Conservation (phyloP, 2,797 vertebrate genomes). For the Acanthis flammea region DNA sequence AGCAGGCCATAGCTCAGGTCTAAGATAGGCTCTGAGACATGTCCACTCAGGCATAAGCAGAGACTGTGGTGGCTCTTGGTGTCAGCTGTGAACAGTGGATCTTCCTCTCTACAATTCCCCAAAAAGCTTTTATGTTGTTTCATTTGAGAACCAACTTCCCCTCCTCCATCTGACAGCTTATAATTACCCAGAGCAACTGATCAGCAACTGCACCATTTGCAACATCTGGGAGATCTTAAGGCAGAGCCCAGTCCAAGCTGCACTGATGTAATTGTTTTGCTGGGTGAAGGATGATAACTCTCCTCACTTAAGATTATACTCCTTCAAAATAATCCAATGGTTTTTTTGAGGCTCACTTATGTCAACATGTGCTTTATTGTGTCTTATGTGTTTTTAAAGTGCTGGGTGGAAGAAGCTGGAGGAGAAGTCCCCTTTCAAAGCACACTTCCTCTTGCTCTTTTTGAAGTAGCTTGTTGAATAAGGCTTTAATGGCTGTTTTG, state of each 20-base stretch:
- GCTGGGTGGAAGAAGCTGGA: conserved; percentile 14
- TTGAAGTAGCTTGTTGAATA: background rate
- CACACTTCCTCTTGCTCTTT: background rate
- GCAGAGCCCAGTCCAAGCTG: conserved; percentile 43
- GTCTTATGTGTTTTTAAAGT: conserved; percentile 17
- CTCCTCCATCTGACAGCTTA: background rate
- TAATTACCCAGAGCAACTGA: background rate
- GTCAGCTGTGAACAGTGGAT: background rate
- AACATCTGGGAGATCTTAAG: conserved; percentile 64
- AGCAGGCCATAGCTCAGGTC: background rate
- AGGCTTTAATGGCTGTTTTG: background rate
- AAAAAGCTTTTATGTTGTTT: background rate
- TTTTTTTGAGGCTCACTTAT: conserved; percentile 51
- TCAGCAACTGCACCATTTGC: background rate
- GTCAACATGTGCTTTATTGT: conserved; percentile 38
- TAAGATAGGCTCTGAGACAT: background rate
- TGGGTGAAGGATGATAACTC: conserved; percentile 51
- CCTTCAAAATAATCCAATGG: conserved; percentile 45
- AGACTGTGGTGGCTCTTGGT: background rate
- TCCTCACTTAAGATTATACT: conserved; percentile 32
- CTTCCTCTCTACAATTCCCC: background rate
- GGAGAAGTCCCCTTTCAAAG: background rate
- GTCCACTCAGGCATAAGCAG: background rate
- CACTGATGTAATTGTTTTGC: conserved; percentile 67
- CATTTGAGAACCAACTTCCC: background rate